phyloP scores from a whole-genome alignment of 2,888 invertebrate species.

The Adineta ricciae region DNA sequence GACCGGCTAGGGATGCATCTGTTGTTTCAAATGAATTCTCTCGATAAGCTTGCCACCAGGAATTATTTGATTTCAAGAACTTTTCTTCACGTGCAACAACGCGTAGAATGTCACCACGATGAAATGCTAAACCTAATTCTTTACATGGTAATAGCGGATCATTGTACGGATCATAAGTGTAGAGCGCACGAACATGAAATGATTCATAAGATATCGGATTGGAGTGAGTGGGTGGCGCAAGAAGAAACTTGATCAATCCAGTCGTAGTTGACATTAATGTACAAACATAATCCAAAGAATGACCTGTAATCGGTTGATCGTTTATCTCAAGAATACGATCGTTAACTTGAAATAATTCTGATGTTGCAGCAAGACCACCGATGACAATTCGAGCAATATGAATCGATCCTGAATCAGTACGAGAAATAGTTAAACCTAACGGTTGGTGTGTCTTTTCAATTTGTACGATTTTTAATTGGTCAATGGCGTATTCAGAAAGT shows the following conservation, averaged over 20 bases:
- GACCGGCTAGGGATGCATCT: conserved; percentile 49
- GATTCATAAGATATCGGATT: background rate
- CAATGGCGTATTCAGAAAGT: background rate
- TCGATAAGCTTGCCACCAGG: conserved; percentile 34
- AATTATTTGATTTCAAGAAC: background rate
- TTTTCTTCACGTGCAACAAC: conserved; percentile 24
- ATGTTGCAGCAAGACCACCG: background rate
- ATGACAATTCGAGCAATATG: background rate
- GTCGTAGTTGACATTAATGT: background rate
- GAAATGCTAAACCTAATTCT: conserved; percentile 31
- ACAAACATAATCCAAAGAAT: background rate
- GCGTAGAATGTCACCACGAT: conserved; percentile 30
- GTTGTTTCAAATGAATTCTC: background rate
- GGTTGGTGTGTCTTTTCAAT: conserved; percentile 10
- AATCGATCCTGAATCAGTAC: background rate
- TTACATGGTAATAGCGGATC: conserved; percentile 33
- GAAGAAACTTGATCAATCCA: conserved; percentile 21
- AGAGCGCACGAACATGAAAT: conserved; percentile 26
- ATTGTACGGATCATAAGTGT: conserved; percentile 22
- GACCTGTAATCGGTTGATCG: background rate
- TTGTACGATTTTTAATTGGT: conserved; percentile 10
- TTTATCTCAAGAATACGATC: conserved; percentile 14
- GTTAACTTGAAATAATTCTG: background rate
- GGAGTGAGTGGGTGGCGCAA: background rate
- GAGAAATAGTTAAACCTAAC: conserved; percentile 13